Evolutionary conservation across 1,140 invertebrate genomes (phyloP).

Genomic region (Anastrepha ludens): DNA sequence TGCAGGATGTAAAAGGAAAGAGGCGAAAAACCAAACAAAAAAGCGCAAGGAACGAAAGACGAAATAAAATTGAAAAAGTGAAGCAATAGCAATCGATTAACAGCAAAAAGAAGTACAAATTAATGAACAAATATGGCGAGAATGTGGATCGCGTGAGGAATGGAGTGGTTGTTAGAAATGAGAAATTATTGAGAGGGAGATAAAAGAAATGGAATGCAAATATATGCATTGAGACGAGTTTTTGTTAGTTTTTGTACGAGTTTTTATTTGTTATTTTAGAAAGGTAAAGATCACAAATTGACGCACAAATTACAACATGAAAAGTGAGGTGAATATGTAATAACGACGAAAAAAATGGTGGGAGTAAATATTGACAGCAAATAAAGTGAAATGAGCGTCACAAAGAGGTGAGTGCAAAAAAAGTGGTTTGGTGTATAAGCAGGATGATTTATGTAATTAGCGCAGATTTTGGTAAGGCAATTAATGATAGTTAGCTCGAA

Average conservation of each 20-base stretch:
- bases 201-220: constrained; percentile 42
- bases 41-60: not conserved
- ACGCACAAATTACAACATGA: constrained; percentile 45
- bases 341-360: not conserved
- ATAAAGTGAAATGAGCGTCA: not conserved
- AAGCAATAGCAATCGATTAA: not conserved
- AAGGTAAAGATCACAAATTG: constrained; percentile 14
- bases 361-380: not conserved
- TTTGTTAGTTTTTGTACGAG: constrained; percentile 41
- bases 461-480: too few species aligned
- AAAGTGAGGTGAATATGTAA: constrained; percentile 26
- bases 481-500: too few species aligned
- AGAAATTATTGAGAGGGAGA: not conserved
- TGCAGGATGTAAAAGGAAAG: constrained; percentile 69
- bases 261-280: not conserved
- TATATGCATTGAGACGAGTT: not conserved
- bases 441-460: too few species aligned
- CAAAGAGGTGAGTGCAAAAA: not conserved
- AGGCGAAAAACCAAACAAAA: constrained; percentile 21
- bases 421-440: too few species aligned
- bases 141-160: not conserved
- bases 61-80: constrained; percentile 28
- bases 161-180: not conserved
- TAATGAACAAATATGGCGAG: not conserved
- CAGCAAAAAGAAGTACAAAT: not conserved